Base-by-base conservation (phyloP, 2,888 invertebrate genomes). In the Neoaliturus tenellus region DNA sequence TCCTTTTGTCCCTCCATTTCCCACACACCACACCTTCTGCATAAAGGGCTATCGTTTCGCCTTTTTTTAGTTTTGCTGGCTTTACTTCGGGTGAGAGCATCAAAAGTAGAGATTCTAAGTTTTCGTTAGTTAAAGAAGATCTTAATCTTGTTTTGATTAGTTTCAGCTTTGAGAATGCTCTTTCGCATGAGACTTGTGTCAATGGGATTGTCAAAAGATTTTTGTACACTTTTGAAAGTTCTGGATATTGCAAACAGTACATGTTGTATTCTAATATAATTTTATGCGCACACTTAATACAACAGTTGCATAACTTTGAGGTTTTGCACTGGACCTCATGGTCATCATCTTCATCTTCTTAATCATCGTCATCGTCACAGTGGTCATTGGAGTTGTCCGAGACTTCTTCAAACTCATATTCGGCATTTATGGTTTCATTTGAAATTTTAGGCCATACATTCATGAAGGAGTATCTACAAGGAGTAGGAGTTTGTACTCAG, bases 141-240 rank as follows among this genome's bases (percentile, higher is more conserved):
- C 58, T 67, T 1, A 55, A 58, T 73, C 84, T 80, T n/a, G n/a
- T 81, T 67, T 84, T 84, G 14, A 84, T 84, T 25, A 81, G 69
- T 55, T 84, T 84, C 41, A 75, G 73, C 67, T 81, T 84, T 3
- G 73, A 84, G 81, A 84, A 84, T 69, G 35, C 58, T 23, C 81
- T 55, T 58, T 84, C 62, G 48, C 81, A 81, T 6, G 69, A 51
- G 4, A 84, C 81, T 80, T 81, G 73, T 14, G 73, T 84, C 3
- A 71, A 39, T 33, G 73, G 73, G 0, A 81, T 80, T 0, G 33
- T 84, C 20, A 84, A 58, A 33, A 84, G 51, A 73, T 67, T 81
- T 73, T 81, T 81, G 6, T 84, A 58, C 17, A 28, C 33, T 44
- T 80, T 80, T 12, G 41, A 80, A 23, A 80, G 51, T 55, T 80